phyloP scores from a whole-genome alignment of 1,140 invertebrate species.

The Bombus impatiens region DNA sequence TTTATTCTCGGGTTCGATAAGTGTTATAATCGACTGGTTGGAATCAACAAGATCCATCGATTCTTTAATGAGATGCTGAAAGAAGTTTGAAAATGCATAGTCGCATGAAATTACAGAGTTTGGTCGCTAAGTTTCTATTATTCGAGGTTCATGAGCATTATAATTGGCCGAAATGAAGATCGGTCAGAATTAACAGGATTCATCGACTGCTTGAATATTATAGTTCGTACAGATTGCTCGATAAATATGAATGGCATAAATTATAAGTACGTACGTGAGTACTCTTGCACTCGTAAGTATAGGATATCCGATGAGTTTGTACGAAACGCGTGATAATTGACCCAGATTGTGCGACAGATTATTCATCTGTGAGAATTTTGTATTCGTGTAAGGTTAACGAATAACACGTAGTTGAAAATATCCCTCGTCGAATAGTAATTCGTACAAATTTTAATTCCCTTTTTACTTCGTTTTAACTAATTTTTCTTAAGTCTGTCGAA shows the following conservation, averaged over 20 bases:
- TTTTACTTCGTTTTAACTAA: too few relatives aligned
- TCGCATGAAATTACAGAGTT: too few relatives aligned
- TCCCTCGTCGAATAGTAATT: too few relatives aligned
- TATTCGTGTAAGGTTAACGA: not conserved
- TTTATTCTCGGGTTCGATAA: too few relatives aligned
- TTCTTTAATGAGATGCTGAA: not conserved
- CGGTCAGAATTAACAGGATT: not conserved
- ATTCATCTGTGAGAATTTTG: not conserved
- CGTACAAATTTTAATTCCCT: too few relatives aligned
- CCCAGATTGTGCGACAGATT: not conserved
- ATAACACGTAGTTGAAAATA: too few relatives aligned
- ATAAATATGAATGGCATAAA: not conserved
- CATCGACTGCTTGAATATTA: not conserved
- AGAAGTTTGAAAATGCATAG: too few relatives aligned
- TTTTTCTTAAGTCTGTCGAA: too few relatives aligned
- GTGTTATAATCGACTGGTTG: not conserved
- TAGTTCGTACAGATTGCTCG: not conserved
- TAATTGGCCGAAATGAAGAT: not conserved
- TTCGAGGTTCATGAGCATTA: not conserved
- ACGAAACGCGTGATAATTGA: not conserved
- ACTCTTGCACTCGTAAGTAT: too few relatives aligned
- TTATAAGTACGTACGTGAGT: not conserved
- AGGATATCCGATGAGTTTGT: not conserved
- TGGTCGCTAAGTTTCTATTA: too few relatives aligned
- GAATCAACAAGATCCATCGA: not conserved